Conservation (phyloP, 2,888 invertebrate species). For the Thera obeliscata region DNA sequence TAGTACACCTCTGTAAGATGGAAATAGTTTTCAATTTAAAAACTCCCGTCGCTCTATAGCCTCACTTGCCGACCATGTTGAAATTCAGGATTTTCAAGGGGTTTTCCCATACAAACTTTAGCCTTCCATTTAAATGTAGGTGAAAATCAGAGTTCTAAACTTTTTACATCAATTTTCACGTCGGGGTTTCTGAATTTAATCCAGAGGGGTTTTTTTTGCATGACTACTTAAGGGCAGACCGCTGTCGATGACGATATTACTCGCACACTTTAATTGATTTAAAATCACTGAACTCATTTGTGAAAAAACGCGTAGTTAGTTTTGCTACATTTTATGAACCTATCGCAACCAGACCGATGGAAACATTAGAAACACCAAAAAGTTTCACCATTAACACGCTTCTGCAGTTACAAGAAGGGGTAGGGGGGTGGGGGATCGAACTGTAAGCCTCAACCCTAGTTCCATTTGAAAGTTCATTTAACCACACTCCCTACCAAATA, state of each 20-base stretch:
- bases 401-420: slow-evolving; percentile 2
- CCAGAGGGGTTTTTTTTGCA: too few species aligned
- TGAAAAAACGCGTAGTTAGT: too few species aligned
- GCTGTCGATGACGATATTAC: too few species aligned
- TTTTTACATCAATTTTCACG: too few species aligned
- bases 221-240: too few species aligned
- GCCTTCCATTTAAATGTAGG: neutral
- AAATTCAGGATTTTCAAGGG: neutral
- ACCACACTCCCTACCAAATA: slow-evolving; percentile 19
- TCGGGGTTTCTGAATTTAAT: too few species aligned
- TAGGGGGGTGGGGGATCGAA: neutral
- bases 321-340: neutral
- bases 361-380: slow-evolving; percentile 5
- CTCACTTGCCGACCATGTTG: neutral
- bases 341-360: neutral
- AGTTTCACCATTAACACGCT: slow-evolving; percentile 10
- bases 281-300: too few species aligned
- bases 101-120: neutral
- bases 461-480: slow-evolving; percentile 29
- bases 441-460: neutral
- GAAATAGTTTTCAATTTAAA: neutral
- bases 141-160: too few species aligned
- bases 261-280: too few species aligned
- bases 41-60: neutral
- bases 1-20: neutral